Evolutionary conservation across 2,888 invertebrate species (phyloP), one percentile per base, ranked within the genome.

Genomic region (Mythimna ferrago): DNA sequence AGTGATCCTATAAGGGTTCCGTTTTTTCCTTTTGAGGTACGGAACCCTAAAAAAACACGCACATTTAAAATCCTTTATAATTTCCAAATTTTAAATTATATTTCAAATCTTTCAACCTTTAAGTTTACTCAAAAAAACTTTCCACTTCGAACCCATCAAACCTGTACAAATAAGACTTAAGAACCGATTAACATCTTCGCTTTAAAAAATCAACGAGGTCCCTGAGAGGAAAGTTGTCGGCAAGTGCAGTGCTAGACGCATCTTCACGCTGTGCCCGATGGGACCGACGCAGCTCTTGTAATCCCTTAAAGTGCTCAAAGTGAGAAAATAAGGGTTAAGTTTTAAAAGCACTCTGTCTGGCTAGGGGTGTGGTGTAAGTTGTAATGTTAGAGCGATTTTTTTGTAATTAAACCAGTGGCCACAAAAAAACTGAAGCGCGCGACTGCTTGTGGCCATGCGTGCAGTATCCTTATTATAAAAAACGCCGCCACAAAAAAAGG

Each of bases 261-360:
- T 87, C 86, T 85, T 84, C 86, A 82, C 86, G 85, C 81, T 81
- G 64, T 73, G 73, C 74, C 82, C 81, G 67, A 76, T 76, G 76
- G 74, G 82, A 77, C 71, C 54, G 71, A 77, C 84, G 87, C 86
- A 88, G 88, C 87, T 87, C 87, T 86, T 90, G 92, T 95, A 95
- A 94, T 94, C 94, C 93, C 87, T 90, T 92, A 92, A 95, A 95
- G 92, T 93, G 93, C 94, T 92, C 89, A 90, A 93, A 95, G 92
- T 93, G 92, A 92, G 92, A 92, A 94, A 95, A 94, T 94, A 95
- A 95, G 95, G 93, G 94, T 94, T 94, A 94, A 95, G 94, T 95
- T 95, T 94, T 93, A 95, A 95, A 95, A 95, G 95, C 94, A 90
- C 91, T 90, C 87, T 80, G 90, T 89, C 90, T 89, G 84, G 82